These are phyloP conservation scores for Micropoecilia bifurca DNA, from an alignment of 2,797 vertebrate species.

Conservation along the genomic window DNA sequence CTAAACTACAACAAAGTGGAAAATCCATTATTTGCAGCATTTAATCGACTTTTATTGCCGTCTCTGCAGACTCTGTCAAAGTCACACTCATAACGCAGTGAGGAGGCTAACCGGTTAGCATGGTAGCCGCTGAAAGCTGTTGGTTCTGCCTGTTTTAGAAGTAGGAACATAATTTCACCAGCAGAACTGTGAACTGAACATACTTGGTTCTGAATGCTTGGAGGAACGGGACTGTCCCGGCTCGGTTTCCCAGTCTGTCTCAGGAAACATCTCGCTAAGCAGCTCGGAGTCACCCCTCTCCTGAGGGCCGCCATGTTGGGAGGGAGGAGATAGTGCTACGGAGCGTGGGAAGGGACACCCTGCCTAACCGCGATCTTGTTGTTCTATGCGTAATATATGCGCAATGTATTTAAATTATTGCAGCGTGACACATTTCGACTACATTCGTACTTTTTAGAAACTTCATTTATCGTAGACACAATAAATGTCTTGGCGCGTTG, in stretches of 20 bases:
- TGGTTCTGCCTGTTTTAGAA: neutral
- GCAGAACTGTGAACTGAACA: slow-evolving; percentile 14
- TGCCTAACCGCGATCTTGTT: neutral
- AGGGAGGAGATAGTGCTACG: slow-evolving; percentile 38
- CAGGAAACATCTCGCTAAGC: slow-evolving; percentile 72
- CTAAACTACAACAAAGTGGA: neutral
- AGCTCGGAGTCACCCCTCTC: slow-evolving; percentile 63
- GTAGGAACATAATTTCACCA: rapidly evolving
- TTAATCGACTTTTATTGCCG: neutral
- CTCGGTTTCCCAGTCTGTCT: slow-evolving; percentile 49
- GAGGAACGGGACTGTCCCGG: slow-evolving; percentile 16
- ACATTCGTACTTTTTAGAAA: neutral
- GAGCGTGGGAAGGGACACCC: slow-evolving; percentile 49
- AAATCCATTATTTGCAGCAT: neutral
- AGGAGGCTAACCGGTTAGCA: slow-evolving; percentile 55
- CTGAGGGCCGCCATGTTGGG: slow-evolving; percentile 81
- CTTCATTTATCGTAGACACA: neutral
- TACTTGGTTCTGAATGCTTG: slow-evolving; percentile 61
- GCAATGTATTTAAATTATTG: neutral
- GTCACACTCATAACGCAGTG: slow-evolving; percentile 37
- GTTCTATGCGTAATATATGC: neutral
- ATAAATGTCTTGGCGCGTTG: neutral
- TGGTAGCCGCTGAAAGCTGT: slow-evolving; percentile 21
- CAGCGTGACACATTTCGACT: neutral
- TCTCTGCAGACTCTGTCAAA: slow-evolving; percentile 57